Conservation (phyloP, 2,797 vertebrate genomes). For the Mallotus villosus region DNA sequence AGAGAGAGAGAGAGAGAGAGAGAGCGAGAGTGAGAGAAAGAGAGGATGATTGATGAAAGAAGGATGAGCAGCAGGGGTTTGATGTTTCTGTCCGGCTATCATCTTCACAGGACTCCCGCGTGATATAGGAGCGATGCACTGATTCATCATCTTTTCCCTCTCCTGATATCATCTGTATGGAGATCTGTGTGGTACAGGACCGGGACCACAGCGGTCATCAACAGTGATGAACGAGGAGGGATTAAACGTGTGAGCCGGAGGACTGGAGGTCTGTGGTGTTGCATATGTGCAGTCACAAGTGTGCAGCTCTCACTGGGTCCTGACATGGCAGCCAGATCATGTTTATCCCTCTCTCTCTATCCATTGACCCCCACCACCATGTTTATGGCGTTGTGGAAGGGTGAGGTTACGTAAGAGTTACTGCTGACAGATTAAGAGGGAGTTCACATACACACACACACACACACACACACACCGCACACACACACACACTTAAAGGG, state of each 20-base stretch:
- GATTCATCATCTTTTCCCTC: not conserved
- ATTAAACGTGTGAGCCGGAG: not conserved
- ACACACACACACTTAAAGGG: not conserved
- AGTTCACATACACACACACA: slow-evolving; percentile 11
- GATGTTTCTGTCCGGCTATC: slow-evolving; percentile 15
- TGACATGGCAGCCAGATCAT: slow-evolving; percentile 28
- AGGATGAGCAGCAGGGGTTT: not conserved
- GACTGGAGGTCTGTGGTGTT: not conserved
- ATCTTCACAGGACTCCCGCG: slow-evolving; percentile 47
- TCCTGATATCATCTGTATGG: slow-evolving; percentile 37
- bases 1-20: not conserved
- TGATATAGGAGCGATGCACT: not conserved
- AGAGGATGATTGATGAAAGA: not conserved
- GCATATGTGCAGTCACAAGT: not conserved
- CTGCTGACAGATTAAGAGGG: slow-evolving; percentile 42
- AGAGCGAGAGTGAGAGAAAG: slow-evolving; percentile 9
- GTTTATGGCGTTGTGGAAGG: slow-evolving; percentile 29
- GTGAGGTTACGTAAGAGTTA: slow-evolving; percentile 36
- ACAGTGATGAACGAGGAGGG: no score
- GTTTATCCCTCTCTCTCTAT: slow-evolving; percentile 42
- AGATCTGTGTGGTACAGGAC: slow-evolving; percentile 33
- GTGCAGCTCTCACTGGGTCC: not conserved
- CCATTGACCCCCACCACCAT: slow-evolving; percentile 18
- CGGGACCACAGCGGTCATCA: no score
- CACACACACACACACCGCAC: slow-evolving; percentile 28